Conservation (phyloP, 2,113 vertebrate genomes). For the Bufo gargarizans region DNA sequence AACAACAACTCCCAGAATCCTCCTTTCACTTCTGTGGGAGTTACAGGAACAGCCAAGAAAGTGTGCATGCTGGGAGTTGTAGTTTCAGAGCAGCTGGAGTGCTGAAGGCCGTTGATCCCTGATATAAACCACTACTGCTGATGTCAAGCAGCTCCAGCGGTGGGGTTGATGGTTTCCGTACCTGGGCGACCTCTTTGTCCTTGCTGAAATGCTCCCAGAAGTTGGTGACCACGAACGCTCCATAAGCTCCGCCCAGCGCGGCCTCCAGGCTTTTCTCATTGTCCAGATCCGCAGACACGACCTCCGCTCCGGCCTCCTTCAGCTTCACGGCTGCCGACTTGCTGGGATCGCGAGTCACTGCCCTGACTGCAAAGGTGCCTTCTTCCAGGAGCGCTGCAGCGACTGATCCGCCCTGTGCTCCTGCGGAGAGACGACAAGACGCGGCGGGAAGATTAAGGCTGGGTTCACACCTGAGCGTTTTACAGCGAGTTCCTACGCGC, state of each 20-base stretch:
- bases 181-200: slow-evolving; percentile 70
- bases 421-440: slow-evolving; percentile 52
- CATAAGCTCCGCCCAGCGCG: slow-evolving; percentile 62
- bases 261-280: slow-evolving; percentile 64
- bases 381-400: slow-evolving; percentile 68
- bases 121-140: too few relatives aligned
- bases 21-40: too few relatives aligned
- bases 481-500: too few relatives aligned
- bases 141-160: too few relatives aligned
- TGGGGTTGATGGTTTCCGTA: slow-evolving; percentile 26
- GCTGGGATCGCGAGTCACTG: slow-evolving; percentile 62
- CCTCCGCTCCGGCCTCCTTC: slow-evolving; percentile 65
- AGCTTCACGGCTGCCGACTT: slow-evolving; percentile 63
- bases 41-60: too few relatives aligned
- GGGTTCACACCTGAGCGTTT: too few relatives aligned
- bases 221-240: slow-evolving; percentile 72
- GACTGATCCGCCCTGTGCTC: slow-evolving; percentile 68
- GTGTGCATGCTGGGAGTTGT: too few relatives aligned
- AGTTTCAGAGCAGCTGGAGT: too few relatives aligned
- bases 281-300: slow-evolving; percentile 68
- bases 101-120: too few relatives aligned
- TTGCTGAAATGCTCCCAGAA: slow-evolving; percentile 74
- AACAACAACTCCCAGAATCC: too few relatives aligned
- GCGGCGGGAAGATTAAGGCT: too few relatives aligned
- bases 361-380: slow-evolving; percentile 66